Evolutionary conservation across 1,140 invertebrate genomes (phyloP).

Genomic region (Mesaphorura yosii): DNA sequence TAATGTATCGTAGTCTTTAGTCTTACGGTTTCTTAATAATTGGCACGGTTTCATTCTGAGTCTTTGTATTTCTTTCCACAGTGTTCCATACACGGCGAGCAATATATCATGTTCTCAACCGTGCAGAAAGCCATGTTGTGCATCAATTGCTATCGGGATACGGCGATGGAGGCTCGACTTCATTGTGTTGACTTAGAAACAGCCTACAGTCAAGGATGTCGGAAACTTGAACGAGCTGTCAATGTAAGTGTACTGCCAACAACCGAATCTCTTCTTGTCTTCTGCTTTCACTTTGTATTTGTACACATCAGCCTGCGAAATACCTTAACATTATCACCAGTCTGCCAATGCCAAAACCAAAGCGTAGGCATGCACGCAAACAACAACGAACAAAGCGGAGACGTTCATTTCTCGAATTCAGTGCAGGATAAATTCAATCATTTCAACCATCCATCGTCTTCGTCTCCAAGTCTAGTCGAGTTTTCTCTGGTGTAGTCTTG

Average conservation of each 20-base stretch:
- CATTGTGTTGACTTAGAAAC: constrained; percentile 60
- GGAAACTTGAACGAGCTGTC: constrained; percentile 50
- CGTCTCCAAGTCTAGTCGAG: neutral
- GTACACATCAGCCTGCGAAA: too few relatives aligned
- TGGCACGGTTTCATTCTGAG: constrained; percentile 2
- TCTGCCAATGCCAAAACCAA: neutral
- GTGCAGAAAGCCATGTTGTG: constrained; percentile 55
- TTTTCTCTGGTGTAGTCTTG: too few relatives aligned
- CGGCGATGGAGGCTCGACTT: constrained; percentile 47
- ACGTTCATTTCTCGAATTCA: neutral
- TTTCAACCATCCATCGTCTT: constrained; percentile 16
- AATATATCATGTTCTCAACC: constrained; percentile 58
- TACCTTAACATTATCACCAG: constrained; percentile 7
- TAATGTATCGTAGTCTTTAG: too few relatives aligned
- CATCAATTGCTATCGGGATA: constrained; percentile 56
- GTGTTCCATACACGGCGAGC: constrained; percentile 54
- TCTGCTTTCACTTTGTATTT: too few relatives aligned
- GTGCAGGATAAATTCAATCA: constrained; percentile 29
- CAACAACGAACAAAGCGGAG: too few relatives aligned
- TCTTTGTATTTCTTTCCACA: constrained; percentile 36
- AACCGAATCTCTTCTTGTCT: too few relatives aligned
- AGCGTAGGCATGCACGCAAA: neutral
- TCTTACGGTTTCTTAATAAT: too few relatives aligned
- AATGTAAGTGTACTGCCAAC: too few relatives aligned
- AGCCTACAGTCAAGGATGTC: constrained; percentile 54